Evolutionary conservation across 2,888 invertebrate genomes (phyloP), one percentile per base, ranked within the genome.

Genomic region (Drosophila meridiana): DNA sequence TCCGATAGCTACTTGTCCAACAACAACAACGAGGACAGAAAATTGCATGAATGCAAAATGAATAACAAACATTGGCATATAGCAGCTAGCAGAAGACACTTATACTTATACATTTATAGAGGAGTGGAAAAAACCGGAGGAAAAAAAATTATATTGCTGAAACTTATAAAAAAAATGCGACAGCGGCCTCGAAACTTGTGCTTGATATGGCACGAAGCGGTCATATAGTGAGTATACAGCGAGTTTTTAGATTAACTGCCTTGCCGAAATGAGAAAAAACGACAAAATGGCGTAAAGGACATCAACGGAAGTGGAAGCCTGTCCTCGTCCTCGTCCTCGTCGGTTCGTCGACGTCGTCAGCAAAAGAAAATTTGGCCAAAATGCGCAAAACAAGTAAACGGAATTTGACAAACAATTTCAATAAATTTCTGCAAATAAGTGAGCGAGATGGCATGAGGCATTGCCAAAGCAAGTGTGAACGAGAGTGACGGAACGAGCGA

Each of bases 351-450:
- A 13, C 67, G 67, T 48, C 50, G 53, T 47, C 53, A 47, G 71
- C 69, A 57, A 57, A 66, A 61, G 59, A 76, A 80, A 66, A 81
- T 85, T 82, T 87, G 75, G 81, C 63, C 78, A 74, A 87, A 83
- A 81, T 83, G 81, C 73, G 82, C 82, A 87, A 87, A 87, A 80
- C 85, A 89, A 89, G 89, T 83, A 78, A 89, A 78, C 82, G 89
- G 89, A 89, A 89, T 87, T 87, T 87, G 87, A 87, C 87, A 89
- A 87, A 89, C 89, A 89, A 87, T 89, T 87, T 87, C 87, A 89
- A 87, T 89, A 89, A 89, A 87, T 89, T 87, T 85, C 77, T 78
- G 89, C 78, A 87, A 89, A 89, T 87, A 85, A 89, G 72, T 78
- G 87, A 87, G 69, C 61, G 74, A 73, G 75, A 75, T 59, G 69